Conservation (phyloP, 2,797 vertebrate species). For the Rhynchotus rufescens region DNA sequence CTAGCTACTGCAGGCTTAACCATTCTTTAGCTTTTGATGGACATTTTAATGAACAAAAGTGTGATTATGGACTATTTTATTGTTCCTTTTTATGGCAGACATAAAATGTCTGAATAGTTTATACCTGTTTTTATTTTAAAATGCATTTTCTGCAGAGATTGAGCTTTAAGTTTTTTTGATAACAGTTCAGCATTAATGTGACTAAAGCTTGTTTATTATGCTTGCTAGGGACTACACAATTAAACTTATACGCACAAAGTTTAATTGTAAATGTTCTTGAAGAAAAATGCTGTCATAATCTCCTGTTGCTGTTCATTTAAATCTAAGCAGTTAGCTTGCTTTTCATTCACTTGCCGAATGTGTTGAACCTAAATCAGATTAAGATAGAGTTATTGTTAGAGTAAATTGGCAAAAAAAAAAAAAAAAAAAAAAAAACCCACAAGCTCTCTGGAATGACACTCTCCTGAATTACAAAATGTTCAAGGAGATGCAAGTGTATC, state of each 20-base stretch:
- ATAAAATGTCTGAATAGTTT: neutral
- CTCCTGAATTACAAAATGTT: neutral
- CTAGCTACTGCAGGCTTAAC: neutral
- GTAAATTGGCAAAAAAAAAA: neutral
- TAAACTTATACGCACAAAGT: neutral
- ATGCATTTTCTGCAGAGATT: neutral
- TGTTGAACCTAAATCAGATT: neutral
- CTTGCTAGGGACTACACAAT: neutral
- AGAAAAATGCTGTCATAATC: neutral
- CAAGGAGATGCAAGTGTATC: neutral
- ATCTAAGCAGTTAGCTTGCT: neutral
- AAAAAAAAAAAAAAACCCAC: no score
- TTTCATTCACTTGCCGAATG: neutral
- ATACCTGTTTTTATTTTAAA: neutral
- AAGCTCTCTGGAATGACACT: neutral
- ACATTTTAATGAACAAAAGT: neutral
- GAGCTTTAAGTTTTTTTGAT: neutral
- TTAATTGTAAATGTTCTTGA: neutral
- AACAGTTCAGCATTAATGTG: neutral
- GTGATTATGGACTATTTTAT: neutral
- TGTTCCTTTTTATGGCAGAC: neutral
- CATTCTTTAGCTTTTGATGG: conserved; percentile 18
- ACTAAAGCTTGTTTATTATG: neutral
- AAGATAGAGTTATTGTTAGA: neutral
- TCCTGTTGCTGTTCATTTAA: neutral